Conservation (phyloP, 2,888 invertebrate genomes). For the Eupsilia transversa region DNA sequence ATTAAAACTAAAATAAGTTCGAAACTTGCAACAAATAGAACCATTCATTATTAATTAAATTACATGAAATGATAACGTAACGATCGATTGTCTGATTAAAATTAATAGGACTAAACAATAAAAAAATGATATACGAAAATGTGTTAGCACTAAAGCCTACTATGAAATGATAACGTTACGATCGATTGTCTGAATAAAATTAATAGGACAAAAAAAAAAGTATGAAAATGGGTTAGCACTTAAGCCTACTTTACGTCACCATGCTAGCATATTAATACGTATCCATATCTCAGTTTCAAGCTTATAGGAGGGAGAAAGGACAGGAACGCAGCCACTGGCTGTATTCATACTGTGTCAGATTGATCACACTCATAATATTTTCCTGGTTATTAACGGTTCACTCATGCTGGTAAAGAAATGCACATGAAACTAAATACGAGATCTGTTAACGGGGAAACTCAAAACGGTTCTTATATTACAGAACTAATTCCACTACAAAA, state of each 20-base stretch:
- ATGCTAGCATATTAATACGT: conserved; percentile 75
- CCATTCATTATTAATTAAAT: neutral
- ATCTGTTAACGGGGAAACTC: conserved; percentile 81
- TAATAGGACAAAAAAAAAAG: neutral
- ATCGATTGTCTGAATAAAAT: neutral
- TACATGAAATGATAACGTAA: conserved; percentile 15
- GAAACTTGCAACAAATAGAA: conserved; percentile 5
- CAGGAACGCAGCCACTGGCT: conserved; percentile 71
- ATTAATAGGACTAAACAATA: conserved; percentile 1
- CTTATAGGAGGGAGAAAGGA: conserved; percentile 70
- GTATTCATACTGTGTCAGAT: conserved; percentile 69
- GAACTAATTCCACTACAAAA: conserved; percentile 87
- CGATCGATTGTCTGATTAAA: neutral
- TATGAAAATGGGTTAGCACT: conserved; percentile 76
- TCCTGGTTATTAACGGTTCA: conserved; percentile 83
- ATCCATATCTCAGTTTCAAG: conserved; percentile 69
- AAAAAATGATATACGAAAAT: conserved; percentile 3
- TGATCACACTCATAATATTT: conserved; percentile 77
- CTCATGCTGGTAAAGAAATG: conserved; percentile 86
- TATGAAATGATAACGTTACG: too few relatives aligned
- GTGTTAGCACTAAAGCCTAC: conserved; percentile 81
- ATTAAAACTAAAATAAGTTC: conserved; percentile 5
- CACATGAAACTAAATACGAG: conserved; percentile 86
- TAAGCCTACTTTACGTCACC: conserved; percentile 72
- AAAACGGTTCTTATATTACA: conserved; percentile 80